Percentiles rank a stretch among this genome's conserved stretches.
Evolutionary conservation across 2,888 invertebrate species (phyloP).

Genomic region (Blera fallax): DNA sequence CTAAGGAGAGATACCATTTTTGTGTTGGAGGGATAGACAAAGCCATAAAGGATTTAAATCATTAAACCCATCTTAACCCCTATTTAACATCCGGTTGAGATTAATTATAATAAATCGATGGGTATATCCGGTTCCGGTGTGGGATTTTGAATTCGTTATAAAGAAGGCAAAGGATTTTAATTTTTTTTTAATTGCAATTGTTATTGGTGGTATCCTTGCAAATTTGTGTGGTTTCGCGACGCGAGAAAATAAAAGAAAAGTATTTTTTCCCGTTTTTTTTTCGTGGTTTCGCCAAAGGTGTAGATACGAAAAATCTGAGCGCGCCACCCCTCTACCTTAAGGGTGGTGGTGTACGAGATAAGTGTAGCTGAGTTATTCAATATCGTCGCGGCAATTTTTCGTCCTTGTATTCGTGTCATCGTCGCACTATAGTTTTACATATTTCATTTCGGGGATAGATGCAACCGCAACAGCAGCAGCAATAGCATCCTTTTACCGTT

Average conservation of each 20-base stretch:
- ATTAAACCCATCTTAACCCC: conserved; percentile 69
- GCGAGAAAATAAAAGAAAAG: conserved; percentile 11
- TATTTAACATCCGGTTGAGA: conserved; percentile 63
- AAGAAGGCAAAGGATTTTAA: not conserved
- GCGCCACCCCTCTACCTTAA: not conserved
- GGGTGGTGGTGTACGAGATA: conserved; percentile 17
- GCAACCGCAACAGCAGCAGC: conserved; percentile 46
- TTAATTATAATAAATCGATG: conserved; percentile 68
- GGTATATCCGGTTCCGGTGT: conserved; percentile 61
- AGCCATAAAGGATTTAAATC: conserved; percentile 63
- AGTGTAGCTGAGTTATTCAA: conserved; percentile 59
- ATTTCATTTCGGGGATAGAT: conserved; percentile 48
- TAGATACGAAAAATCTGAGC: conserved; percentile 64
- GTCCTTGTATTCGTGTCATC: conserved; percentile 67
- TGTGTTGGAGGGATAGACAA: conserved; percentile 36
- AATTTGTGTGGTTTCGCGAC: conserved; percentile 13
- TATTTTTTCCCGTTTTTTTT: conserved; percentile 11
- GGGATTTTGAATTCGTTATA: conserved; percentile 11
- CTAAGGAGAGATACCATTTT: conserved; percentile 14
- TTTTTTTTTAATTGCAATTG: no score
- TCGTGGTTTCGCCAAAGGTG: conserved; percentile 54
- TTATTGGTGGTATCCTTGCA: not conserved
- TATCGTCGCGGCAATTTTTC: conserved; percentile 63
- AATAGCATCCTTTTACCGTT: conserved; percentile 35
- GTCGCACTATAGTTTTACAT: conserved; percentile 55